Base-by-base conservation (phyloP, 2,888 invertebrate species). In the Cabera pusaria region DNA sequence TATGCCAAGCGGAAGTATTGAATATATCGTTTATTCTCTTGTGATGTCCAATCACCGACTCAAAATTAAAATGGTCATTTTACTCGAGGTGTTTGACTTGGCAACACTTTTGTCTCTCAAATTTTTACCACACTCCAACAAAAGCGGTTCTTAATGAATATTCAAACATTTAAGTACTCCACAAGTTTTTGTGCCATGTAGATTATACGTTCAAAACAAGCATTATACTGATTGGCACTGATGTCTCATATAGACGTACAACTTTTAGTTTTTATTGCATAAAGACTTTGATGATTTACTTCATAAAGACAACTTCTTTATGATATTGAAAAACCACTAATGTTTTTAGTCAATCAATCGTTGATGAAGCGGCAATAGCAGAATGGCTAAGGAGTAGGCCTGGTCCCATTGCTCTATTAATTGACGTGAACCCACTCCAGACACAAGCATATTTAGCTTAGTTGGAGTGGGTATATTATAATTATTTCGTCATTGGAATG, bases 61-160 rank as follows among this genome's bases (percentile, higher is more conserved):
- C 11, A 8, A 24, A 19, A 36, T 31, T n/a, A 16, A 22, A 22
- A 2, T 5, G 6, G 10, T 22, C 18, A n/a, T 14, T 12, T 35
- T 22, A 31, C 21, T 14, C 11, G 40, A 38, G 14, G 18, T 36
- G 19, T 35, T 17, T 29, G 28, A 20, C 39, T 33, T 32, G 20
- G 22, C 40, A 37, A 37, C 16, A 29, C 37, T 46, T 44, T 44
- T 46, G 40, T 44, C 23, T 31, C 18, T 5, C 17, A 35, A 35
- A 35, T 41, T 31, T 43, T 21, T 18, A 33, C 32, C 32, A 20
- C 11, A 20, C 24, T 6, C 18, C 28, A 31, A 52, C 47, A 50
- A 52, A 36, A 19, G 32, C 24, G 2, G 12, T 10, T 24, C 16
- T 20, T 27, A 21, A 49, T 49, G 41, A 50, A 52, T 52, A 52